Conservation (phyloP, 2,888 invertebrate species). For the Megalurothrips usitatus region DNA sequence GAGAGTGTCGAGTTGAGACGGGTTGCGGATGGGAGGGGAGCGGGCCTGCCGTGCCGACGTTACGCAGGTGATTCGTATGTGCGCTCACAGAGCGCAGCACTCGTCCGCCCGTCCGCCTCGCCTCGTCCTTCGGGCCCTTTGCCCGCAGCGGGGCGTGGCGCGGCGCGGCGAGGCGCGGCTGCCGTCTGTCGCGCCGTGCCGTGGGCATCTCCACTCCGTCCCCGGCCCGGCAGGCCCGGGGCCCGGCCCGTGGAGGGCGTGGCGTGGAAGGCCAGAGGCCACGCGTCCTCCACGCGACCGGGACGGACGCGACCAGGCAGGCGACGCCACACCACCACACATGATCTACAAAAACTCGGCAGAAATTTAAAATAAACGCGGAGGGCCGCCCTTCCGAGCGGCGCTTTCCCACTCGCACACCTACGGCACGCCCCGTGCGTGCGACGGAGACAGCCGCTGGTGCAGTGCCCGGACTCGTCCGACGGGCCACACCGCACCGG, state of each 20-base stretch:
- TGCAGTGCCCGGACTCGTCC: background rate
- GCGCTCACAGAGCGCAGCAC: constrained; percentile 17
- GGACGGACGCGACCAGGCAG: background rate
- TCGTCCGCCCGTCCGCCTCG: background rate
- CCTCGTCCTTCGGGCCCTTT: background rate
- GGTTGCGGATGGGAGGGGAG: background rate
- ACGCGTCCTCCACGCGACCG: constrained; percentile 11
- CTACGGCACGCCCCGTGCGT: too few species aligned
- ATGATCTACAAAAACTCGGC: too few species aligned
- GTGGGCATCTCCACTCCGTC: background rate
- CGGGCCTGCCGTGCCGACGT: background rate
- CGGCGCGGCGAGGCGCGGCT: background rate
- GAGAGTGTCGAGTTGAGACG: background rate
- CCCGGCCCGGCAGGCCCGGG: background rate
- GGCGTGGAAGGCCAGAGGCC: background rate
- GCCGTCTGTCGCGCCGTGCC: background rate
- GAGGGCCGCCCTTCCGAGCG: too few species aligned
- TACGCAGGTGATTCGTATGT: background rate
- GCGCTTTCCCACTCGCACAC: too few species aligned
- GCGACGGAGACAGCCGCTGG: background rate
- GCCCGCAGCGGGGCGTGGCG: background rate
- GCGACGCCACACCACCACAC: background rate
- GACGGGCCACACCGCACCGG: background rate
- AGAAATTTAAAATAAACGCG: too few species aligned
- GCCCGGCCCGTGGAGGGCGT: background rate